A percentile compares a stretch with the other conserved stretches of the same genome.
Evolutionary conservation across 2,113 vertebrate genomes (phyloP).

Genomic region (Cnemophilus loriae): DNA sequence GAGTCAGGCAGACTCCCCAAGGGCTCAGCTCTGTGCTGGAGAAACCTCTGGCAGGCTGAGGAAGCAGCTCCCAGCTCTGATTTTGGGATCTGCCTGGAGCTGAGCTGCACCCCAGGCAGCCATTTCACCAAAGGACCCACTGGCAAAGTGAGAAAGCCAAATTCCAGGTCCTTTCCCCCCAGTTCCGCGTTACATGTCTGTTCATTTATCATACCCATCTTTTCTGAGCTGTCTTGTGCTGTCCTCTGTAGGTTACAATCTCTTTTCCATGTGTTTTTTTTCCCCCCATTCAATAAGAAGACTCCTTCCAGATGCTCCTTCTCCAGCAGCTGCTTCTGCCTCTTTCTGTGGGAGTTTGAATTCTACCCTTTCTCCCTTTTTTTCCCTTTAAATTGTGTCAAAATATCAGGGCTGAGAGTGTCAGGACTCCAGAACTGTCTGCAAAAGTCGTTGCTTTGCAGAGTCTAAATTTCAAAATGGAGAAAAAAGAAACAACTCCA

Average conservation of each 20-base stretch:
- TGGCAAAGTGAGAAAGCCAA: neutral
- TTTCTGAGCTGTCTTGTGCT: neutral
- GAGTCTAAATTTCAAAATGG: neutral
- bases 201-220: neutral
- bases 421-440: neutral
- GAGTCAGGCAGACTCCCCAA: neutral
- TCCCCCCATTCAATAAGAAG: neutral
- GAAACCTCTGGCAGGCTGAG: neutral
- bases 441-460: neutral
- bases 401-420: neutral
- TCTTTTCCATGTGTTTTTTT: neutral
- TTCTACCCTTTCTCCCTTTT: neutral
- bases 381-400: neutral
- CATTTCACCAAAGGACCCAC: rapidly evolving
- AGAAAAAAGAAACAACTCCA: neutral
- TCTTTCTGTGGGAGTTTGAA: neutral
- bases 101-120: neutral
- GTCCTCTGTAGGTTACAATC: slow-evolving; percentile 45
- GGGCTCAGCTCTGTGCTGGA: neutral
- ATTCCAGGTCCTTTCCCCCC: neutral
- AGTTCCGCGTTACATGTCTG: neutral
- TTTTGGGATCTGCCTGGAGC: neutral
- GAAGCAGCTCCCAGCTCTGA: neutral
- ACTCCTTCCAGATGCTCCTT: neutral
- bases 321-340: neutral